These are phyloP conservation scores for Unio delphinus DNA, from an alignment of 2,888 invertebrate genomes.

Conservation along the genomic window DNA sequence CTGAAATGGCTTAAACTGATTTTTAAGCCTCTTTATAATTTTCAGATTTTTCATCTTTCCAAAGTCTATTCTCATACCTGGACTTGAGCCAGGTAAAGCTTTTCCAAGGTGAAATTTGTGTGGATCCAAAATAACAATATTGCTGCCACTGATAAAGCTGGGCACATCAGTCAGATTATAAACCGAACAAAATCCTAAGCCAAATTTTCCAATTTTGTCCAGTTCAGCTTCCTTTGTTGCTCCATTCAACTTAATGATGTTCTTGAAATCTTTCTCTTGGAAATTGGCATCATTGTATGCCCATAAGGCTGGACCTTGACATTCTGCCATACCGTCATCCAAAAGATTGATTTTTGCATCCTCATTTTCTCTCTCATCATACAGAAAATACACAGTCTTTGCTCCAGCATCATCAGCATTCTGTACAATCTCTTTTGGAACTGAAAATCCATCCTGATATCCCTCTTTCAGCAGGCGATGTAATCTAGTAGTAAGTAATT, in stretches of 20 bases:
- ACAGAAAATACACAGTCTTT: slow-evolving; percentile 44
- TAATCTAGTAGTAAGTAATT: slow-evolving; percentile 52
- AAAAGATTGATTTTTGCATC: slow-evolving; percentile 39
- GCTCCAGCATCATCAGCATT: slow-evolving; percentile 61
- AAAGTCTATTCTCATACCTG: slow-evolving; percentile 38
- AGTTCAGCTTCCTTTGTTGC: slow-evolving; percentile 58
- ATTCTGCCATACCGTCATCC: slow-evolving; percentile 56
- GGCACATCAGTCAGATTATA: slow-evolving; percentile 68
- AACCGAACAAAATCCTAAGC: slow-evolving; percentile 66
- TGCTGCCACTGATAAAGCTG: slow-evolving; percentile 62
- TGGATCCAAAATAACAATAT: slow-evolving; percentile 67
- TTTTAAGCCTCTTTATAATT: slow-evolving; percentile 38
- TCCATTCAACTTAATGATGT: slow-evolving; percentile 63
- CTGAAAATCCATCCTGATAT: slow-evolving; percentile 60
- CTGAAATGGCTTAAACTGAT: slow-evolving; percentile 63
- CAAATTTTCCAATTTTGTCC: slow-evolving; percentile 66
- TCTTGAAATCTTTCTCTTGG: slow-evolving; percentile 60
- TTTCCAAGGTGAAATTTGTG: slow-evolving; percentile 56
- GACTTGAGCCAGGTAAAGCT: slow-evolving; percentile 22
- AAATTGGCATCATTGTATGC: slow-evolving; percentile 65
- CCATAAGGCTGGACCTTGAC: slow-evolving; percentile 67
- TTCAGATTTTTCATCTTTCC: slow-evolving; percentile 22
- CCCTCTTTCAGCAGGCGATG: slow-evolving; percentile 44
- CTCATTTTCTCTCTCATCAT: slow-evolving; percentile 55
- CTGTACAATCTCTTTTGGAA: slow-evolving; percentile 60